Percentiles rank a stretch among this genome's conserved stretches.
phyloP scores from a whole-genome alignment of 2,113 vertebrate species.

The Embiotoca jacksoni region DNA sequence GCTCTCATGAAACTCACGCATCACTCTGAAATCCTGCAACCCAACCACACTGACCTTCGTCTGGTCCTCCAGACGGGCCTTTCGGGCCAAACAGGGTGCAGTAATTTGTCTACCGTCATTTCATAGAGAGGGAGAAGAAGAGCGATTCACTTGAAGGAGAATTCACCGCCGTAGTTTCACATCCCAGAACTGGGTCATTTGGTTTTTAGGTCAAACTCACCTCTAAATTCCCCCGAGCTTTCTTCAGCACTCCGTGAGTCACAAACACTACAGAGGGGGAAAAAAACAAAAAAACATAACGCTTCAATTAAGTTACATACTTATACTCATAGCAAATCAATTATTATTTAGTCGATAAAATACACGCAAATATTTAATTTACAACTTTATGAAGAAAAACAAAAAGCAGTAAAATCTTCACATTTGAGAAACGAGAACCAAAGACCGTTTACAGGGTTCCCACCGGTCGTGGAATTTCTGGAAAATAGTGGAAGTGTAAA shows the following conservation, averaged over 20 bases:
- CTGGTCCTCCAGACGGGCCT: conserved; percentile 75
- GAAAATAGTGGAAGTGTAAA: too few species aligned
- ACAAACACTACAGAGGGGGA: conserved; percentile 85
- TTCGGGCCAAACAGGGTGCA: conserved; percentile 79
- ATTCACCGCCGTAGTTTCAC: background rate
- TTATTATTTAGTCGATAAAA: too few species aligned
- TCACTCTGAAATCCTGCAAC: conserved; percentile 16
- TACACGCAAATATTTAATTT: too few species aligned
- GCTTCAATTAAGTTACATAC: too few species aligned
- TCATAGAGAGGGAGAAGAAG: conserved; percentile 43
- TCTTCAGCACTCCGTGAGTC: conserved; percentile 93
- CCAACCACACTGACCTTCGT: conserved; percentile 80
- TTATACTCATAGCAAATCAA: too few species aligned
- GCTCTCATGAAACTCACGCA: conserved; percentile 46
- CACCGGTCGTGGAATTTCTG: too few species aligned
- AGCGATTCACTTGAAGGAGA: conserved; percentile 41
- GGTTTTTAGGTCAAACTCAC: conserved; percentile 74
- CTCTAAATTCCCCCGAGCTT: conserved; percentile 95
- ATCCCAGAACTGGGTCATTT: background rate
- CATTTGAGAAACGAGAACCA: too few species aligned
- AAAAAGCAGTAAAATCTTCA: too few species aligned
- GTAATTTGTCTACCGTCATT: conserved; percentile 80
- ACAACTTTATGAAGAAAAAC: too few species aligned
- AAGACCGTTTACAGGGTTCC: too few species aligned
- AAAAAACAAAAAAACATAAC: conserved; percentile 15